A percentile compares a stretch with the other conserved stretches of the same genome.
These are phyloP conservation scores for Oreotrochilus melanogaster DNA, from an alignment of 2,113 vertebrate genomes.

Conservation along the genomic window DNA sequence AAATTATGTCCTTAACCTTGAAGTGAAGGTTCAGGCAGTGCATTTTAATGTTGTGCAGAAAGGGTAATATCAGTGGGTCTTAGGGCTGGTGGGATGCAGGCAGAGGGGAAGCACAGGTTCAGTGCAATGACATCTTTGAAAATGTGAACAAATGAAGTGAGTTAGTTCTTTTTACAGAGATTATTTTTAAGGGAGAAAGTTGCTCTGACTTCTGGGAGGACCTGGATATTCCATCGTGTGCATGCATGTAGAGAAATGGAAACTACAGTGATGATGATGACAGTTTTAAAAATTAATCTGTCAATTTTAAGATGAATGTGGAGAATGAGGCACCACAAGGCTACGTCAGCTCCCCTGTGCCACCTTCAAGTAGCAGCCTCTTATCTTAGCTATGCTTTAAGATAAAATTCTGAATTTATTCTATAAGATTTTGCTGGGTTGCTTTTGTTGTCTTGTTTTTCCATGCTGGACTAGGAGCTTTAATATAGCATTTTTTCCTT, in stretches of 20 bases:
- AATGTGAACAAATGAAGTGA: neutral
- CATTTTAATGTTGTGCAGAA: neutral
- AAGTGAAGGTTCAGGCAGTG: neutral
- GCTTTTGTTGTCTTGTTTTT: neutral
- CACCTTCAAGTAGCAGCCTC: neutral
- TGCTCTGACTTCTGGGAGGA: neutral
- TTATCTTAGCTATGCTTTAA: neutral
- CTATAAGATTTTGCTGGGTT: neutral
- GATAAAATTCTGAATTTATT: neutral
- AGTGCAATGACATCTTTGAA: neutral
- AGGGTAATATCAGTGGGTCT: rapidly evolving
- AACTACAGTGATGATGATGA: conserved; percentile 16
- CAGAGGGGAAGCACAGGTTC: neutral
- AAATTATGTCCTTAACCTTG: neutral
- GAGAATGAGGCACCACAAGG: neutral
- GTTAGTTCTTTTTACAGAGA: neutral
- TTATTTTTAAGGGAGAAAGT: neutral
- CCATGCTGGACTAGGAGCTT: neutral
- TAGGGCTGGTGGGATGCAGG: neutral
- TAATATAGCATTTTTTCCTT: neutral
- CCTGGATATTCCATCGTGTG: neutral
- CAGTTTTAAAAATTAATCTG: conserved; percentile 51
- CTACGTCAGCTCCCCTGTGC: neutral
- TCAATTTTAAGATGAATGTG: neutral
- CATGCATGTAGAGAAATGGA: neutral